A percentile compares a stretch with the other conserved stretches of the same genome.
phyloP scores from a whole-genome alignment of 1,140 invertebrate species.

The Zaprionus camerounensis region DNA sequence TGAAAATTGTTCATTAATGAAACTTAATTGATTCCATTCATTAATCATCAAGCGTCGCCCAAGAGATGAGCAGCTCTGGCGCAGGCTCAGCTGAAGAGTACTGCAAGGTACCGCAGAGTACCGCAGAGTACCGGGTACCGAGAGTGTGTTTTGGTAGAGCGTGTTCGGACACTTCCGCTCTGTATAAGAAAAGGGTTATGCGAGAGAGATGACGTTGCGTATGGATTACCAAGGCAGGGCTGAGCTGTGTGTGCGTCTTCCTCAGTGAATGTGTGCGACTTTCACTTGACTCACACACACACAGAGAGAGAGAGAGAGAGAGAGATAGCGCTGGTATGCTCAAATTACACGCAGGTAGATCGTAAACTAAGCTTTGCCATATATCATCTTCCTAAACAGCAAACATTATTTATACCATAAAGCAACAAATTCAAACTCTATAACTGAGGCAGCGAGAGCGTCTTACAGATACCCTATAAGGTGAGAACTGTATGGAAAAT shows the following conservation, averaged over 20 bases:
- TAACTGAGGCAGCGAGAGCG: not conserved
- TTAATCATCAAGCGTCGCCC: constrained; percentile 74
- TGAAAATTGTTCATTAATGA: constrained; percentile 83
- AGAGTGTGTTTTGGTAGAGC: not conserved
- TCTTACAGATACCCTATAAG: constrained; percentile 13
- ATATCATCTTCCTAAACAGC: constrained; percentile 60
- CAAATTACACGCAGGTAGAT: constrained; percentile 58
- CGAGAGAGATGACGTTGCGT: constrained; percentile 30
- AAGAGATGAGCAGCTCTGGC: constrained; percentile 24
- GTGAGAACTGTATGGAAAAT: not conserved
- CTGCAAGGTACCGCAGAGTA: not conserved
- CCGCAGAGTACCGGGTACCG: too few relatives aligned
- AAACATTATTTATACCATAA: constrained; percentile 46
- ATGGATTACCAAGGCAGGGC: constrained; percentile 7
- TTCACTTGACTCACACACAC: constrained; percentile 50
- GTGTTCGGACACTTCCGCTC: constrained; percentile 51
- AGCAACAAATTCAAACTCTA: constrained; percentile 14
- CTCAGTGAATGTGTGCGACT: constrained; percentile 27
- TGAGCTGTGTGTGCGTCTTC: not conserved
- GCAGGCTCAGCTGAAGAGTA: not conserved
- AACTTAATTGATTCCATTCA: constrained; percentile 84
- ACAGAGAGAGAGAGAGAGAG: not conserved
- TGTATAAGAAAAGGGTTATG: constrained; percentile 39
- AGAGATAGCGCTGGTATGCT: constrained; percentile 41
- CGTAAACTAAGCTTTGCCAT: constrained; percentile 61